phyloP scores from a whole-genome alignment of 2,888 invertebrate species.

The Drosophila colorata region DNA sequence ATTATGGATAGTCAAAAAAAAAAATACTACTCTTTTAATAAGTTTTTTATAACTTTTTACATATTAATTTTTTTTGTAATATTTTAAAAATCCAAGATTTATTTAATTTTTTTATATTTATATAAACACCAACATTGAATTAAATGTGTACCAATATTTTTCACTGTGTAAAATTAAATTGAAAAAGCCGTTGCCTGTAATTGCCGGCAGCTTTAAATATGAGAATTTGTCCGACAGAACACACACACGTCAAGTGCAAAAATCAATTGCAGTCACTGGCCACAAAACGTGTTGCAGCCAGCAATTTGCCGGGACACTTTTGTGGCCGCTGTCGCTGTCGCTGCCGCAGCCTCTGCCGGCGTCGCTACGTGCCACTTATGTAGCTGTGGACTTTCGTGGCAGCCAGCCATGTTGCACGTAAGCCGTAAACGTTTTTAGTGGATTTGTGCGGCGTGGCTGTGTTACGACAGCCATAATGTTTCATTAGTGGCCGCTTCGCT shows the following conservation, averaged over 20 bases:
- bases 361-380: constrained; percentile 71
- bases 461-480: constrained; percentile 76
- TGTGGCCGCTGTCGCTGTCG: constrained; percentile 45
- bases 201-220: constrained; percentile 1
- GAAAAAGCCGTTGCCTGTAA: background rate
- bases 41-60: no score
- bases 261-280: constrained; percentile 72
- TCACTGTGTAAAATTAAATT: background rate
- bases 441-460: constrained; percentile 74
- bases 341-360: constrained; percentile 5
- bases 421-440: constrained; percentile 79
- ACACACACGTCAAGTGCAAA: constrained; percentile 37
- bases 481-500: constrained; percentile 68
- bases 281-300: constrained; percentile 70
- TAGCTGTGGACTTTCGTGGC: constrained; percentile 36
- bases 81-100: no score
- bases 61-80: no score
- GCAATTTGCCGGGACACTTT: constrained; percentile 70
- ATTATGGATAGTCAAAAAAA: no score
- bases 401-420: constrained; percentile 71
- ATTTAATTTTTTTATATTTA: no score
- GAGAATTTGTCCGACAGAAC: constrained; percentile 7
- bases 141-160: no score
- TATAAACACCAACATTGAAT: no score
- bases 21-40: no score